These are phyloP conservation scores for Sander lucioperca DNA, from an alignment of 2,113 vertebrate species.

Conservation along the genomic window DNA sequence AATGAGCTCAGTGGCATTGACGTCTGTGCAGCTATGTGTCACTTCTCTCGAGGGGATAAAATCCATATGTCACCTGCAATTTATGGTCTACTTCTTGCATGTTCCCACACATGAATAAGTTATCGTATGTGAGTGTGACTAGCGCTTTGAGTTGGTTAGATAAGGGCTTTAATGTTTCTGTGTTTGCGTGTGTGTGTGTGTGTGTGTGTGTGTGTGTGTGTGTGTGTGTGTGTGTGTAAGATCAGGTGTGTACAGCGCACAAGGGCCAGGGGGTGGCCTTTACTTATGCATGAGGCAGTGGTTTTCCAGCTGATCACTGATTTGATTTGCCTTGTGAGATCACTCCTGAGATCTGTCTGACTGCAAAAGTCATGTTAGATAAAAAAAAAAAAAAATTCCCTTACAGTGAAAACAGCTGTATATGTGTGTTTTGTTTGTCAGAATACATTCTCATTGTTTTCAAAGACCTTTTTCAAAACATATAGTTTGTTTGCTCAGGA, in stretches of 20 bases:
- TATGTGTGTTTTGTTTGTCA: not conserved
- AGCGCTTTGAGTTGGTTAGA: conserved; percentile 33
- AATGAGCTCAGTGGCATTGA: conserved; percentile 56
- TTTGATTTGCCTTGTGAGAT: conserved; percentile 58
- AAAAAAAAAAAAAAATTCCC: not conserved
- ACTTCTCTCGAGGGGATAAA: conserved; percentile 35
- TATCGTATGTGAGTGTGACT: conserved; percentile 35
- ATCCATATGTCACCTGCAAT: conserved; percentile 65
- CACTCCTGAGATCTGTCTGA: conserved; percentile 25
- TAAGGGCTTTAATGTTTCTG: conserved; percentile 25
- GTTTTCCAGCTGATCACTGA: conserved; percentile 69
- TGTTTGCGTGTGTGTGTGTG: conserved; percentile 17
- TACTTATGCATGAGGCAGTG: conserved; percentile 69
- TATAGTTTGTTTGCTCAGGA: conserved; percentile 13
- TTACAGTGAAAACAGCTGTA: conserved; percentile 20
- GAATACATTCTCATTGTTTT: conserved; percentile 17
- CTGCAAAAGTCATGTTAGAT: conserved; percentile 10
- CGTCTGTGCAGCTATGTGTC: conserved; percentile 38
- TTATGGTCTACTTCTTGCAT: conserved; percentile 50
- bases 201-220: conserved; percentile 3
- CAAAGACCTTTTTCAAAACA: not conserved
- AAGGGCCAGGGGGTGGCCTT: conserved; percentile 39
- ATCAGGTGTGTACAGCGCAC: conserved; percentile 52
- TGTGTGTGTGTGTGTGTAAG: conserved; percentile 28
- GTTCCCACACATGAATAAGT: conserved; percentile 63